Conservation (phyloP, 2,113 vertebrate genomes). For the Paraplagusia blochii region DNA sequence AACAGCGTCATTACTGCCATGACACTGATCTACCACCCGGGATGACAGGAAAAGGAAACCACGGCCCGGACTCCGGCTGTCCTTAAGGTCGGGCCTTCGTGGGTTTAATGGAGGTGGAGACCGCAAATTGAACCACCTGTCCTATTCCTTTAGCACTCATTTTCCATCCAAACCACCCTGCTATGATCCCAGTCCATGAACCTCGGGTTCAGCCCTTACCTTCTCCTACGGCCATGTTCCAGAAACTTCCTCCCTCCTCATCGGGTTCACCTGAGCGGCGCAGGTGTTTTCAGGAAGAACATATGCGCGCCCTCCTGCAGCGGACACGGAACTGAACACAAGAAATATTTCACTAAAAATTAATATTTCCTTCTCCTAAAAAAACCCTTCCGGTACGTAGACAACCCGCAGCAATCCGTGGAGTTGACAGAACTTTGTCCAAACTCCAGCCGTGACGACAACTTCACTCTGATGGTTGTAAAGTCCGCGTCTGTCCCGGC, state of each 20-base stretch:
- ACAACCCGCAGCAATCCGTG: too few species aligned
- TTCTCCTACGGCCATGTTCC: constrained; percentile 41
- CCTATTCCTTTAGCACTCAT: too few species aligned
- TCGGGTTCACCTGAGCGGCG: constrained; percentile 64
- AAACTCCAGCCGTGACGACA: constrained; percentile 25
- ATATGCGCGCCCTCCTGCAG: not conserved
- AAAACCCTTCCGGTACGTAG: too few species aligned
- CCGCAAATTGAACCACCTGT: too few species aligned
- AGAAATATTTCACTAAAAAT: not conserved
- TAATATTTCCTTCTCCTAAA: not conserved
- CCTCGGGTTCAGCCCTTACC: constrained; percentile 29
- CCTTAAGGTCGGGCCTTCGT: not conserved
- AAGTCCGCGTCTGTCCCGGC: constrained; percentile 5
- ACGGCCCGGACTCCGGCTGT: not conserved
- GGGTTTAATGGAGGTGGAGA: constrained; percentile 17
- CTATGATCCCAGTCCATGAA: too few species aligned
- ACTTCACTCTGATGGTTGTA: constrained; percentile 15
- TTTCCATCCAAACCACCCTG: too few species aligned
- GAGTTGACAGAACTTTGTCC: constrained; percentile 54
- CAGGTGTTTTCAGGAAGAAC: constrained; percentile 69
- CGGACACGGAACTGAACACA: constrained; percentile 4
- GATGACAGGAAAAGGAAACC: not conserved
- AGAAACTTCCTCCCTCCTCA: constrained; percentile 61
- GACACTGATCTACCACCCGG: too few species aligned
- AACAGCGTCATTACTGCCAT: too few species aligned